These are phyloP conservation scores for Conomelus anceps DNA, from an alignment of 2,888 invertebrate species.

Conservation along the genomic window DNA sequence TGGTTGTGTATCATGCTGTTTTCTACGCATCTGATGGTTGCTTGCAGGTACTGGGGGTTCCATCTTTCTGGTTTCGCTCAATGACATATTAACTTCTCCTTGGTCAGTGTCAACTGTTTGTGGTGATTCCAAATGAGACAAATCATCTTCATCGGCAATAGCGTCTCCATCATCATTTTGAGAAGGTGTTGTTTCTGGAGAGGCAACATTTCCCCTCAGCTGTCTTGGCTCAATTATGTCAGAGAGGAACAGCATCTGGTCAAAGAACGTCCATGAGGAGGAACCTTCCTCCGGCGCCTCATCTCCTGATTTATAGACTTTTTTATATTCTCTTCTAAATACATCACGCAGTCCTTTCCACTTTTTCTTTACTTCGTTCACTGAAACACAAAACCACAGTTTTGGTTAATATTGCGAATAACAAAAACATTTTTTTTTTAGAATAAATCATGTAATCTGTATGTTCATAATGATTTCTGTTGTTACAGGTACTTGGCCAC, in stretches of 20 bases:
- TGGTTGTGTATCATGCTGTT: too few species aligned
- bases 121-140: neutral
- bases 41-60: too few species aligned
- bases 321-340: constrained; percentile 2
- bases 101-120: too few species aligned
- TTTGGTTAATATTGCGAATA: neutral
- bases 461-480: neutral
- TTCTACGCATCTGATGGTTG: too few species aligned
- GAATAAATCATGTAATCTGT: too few species aligned
- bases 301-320: neutral
- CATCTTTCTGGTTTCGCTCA: too few species aligned
- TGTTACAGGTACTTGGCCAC: constrained; percentile 11
- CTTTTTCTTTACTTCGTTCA: neutral
- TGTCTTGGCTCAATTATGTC: neutral
- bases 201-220: too few species aligned
- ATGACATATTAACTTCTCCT: too few species aligned
- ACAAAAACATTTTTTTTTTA: neutral
- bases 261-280: constrained; percentile 6
- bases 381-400: neutral
- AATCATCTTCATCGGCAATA: neutral
- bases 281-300: neutral
- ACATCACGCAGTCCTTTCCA: neutral
- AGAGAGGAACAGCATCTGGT: neutral
- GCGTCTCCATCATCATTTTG: neutral
- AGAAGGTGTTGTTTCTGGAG: neutral